Evolutionary conservation across 2,888 invertebrate species (phyloP), one percentile per base, ranked within the genome.

Genomic region (Gastracanthus pulcherrimus): DNA sequence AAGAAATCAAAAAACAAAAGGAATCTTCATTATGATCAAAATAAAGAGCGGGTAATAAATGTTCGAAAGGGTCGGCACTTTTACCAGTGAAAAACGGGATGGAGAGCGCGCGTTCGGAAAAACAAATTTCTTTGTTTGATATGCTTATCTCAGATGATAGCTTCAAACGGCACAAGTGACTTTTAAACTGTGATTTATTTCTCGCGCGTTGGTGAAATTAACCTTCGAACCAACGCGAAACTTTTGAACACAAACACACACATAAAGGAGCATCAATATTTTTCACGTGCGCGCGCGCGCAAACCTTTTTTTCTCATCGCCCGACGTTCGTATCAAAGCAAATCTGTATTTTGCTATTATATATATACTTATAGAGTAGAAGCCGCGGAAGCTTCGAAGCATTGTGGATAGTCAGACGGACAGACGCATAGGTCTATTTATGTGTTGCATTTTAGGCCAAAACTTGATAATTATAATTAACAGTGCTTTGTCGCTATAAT

Each of bases 121-220:
- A 74, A 38, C 38, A n/a, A 41, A 62, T 66, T 58, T 66, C 45
- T 64, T 70, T 71, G 29, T 62, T 71, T 66, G 60, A 72, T 72
- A 62, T 26, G 48, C 51, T 81, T 76, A 72, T 76, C 64, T 29
- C 19, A 38, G 9, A 19, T 36, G 66, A 72, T 81, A 76, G 60
- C 19, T 71, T 66, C 11, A 36, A 70, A 60, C 51, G 69, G 77
- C 69, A 78, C 69, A 75, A 82, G 69, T 67, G 78, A 74, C 77
- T 82, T 74, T 81, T 62, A 51, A 71, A 74, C 77, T 81, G 81
- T 74, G 77, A 81, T 81, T 81, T 36, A 60, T 45, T 16, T 64
- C 34, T 26, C 23, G 41, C 9, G 60, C 9, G 36, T 66, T 55
- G 41, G 60, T 45, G 55, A 66, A 80, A 74, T 67, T 38, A 13